phyloP scores from a whole-genome alignment of 2,888 invertebrate species.

The Aphidius colemani region DNA sequence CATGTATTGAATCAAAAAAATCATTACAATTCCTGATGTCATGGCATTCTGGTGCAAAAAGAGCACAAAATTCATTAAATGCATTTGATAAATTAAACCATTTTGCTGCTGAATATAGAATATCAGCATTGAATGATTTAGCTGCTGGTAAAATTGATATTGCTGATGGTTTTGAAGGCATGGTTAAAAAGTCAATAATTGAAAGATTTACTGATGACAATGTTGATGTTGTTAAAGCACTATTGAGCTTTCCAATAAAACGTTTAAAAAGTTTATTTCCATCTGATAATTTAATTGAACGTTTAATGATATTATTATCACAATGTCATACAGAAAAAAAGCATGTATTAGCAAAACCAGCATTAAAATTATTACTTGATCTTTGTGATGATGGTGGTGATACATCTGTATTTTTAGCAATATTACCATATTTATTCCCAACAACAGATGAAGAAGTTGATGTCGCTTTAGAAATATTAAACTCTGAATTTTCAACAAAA shows the following conservation, averaged over 20 bases:
- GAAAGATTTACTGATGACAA: slow-evolving; percentile 73
- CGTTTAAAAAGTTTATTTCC: slow-evolving; percentile 44
- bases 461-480: slow-evolving; percentile 59
- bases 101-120: slow-evolving; percentile 68
- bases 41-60: slow-evolving; percentile 47
- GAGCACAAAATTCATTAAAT: slow-evolving; percentile 46
- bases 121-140: slow-evolving; percentile 66
- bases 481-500: slow-evolving; percentile 59
- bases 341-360: slow-evolving; percentile 46
- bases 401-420: slow-evolving; percentile 64
- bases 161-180: slow-evolving; percentile 59
- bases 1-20: slow-evolving; percentile 35
- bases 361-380: slow-evolving; percentile 49
- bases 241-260: slow-evolving; percentile 49
- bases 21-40: slow-evolving; percentile 49
- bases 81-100: slow-evolving; percentile 67
- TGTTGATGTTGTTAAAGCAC: slow-evolving; percentile 65
- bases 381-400: slow-evolving; percentile 59
- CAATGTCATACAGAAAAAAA: slow-evolving; percentile 45
- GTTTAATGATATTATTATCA: slow-evolving; percentile 47
- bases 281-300: slow-evolving; percentile 46
- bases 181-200: slow-evolving; percentile 68
- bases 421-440: slow-evolving; percentile 70
- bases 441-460: slow-evolving; percentile 56
- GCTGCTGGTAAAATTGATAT: slow-evolving; percentile 47